Conservation (phyloP, 2,113 vertebrate genomes). For the Apistogramma diplotaenia region DNA sequence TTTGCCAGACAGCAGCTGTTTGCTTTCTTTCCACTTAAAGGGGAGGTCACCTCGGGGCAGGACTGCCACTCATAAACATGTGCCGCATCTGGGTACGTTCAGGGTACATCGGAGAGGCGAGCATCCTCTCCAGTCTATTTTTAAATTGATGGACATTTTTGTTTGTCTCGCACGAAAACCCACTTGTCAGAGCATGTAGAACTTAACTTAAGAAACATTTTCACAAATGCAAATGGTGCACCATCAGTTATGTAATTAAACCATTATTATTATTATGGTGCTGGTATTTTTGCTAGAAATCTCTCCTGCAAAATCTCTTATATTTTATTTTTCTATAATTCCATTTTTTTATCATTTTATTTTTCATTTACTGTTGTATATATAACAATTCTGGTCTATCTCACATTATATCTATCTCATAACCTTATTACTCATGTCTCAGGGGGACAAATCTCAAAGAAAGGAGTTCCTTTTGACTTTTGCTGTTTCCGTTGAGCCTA, state of each 20-base stretch:
- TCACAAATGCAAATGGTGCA: not conserved
- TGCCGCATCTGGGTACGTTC: conserved; percentile 42
- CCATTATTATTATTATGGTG: not conserved
- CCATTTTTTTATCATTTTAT: too few species aligned
- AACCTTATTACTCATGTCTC: not conserved
- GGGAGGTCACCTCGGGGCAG: conserved; percentile 34
- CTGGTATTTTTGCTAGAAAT: not conserved
- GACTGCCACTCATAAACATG: conserved; percentile 37
- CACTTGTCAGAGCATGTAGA: conserved; percentile 14
- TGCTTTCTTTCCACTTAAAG: conserved; percentile 42
- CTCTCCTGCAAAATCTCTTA: too few species aligned
- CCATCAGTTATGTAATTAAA: not conserved
- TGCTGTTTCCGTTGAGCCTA: not conserved
- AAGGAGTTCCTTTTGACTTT: not conserved
- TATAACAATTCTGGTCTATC: too few species aligned
- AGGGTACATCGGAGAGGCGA: conserved; percentile 5
- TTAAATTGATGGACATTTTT: conserved; percentile 7
- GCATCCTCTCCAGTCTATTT: not conserved
- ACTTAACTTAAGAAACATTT: not conserved
- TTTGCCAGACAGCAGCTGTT: conserved; percentile 43
- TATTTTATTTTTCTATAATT: too few species aligned
- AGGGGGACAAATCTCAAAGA: not conserved
- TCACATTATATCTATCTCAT: too few species aligned
- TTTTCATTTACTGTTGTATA: too few species aligned
- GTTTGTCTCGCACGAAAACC: conserved; percentile 17